Evolutionary conservation across 2,797 vertebrate species (phyloP).

Genomic region (Octomys mimax): DNA sequence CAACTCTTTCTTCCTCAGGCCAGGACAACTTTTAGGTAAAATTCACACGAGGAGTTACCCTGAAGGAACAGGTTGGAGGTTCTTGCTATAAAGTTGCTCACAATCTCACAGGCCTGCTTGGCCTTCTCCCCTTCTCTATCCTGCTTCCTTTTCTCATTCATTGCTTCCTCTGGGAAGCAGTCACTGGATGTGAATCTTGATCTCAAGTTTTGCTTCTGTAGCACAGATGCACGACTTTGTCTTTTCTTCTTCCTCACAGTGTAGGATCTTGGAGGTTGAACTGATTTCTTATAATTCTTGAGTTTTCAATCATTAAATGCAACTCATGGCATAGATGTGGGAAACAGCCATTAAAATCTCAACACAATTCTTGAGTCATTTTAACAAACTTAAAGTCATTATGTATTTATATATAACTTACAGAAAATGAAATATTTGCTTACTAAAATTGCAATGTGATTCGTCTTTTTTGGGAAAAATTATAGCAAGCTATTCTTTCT

Average conservation of each 20-base stretch:
- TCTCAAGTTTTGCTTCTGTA: background rate
- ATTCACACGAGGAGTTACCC: background rate
- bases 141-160: background rate
- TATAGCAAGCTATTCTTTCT: conserved; percentile 83
- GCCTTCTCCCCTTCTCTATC: no score
- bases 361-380: background rate
- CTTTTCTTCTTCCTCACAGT: background rate
- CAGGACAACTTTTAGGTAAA: background rate
- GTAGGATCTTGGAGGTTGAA: background rate
- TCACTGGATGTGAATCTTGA: background rate
- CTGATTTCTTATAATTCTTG: background rate
- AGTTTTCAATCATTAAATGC: background rate
- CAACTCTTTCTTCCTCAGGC: background rate
- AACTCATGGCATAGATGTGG: background rate
- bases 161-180: background rate
- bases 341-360: background rate
- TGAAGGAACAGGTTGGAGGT: background rate
- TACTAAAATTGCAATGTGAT: conserved; percentile 66
- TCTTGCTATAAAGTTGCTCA: background rate
- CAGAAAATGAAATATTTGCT: conserved; percentile 72
- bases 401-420: conserved; percentile 36
- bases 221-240: background rate
- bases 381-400: conserved; percentile 5
- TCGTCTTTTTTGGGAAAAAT: conserved; percentile 73
- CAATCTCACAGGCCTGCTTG: background rate